Conservation (phyloP, 23 tunicate species). For the Ascidia mentula region DNA sequence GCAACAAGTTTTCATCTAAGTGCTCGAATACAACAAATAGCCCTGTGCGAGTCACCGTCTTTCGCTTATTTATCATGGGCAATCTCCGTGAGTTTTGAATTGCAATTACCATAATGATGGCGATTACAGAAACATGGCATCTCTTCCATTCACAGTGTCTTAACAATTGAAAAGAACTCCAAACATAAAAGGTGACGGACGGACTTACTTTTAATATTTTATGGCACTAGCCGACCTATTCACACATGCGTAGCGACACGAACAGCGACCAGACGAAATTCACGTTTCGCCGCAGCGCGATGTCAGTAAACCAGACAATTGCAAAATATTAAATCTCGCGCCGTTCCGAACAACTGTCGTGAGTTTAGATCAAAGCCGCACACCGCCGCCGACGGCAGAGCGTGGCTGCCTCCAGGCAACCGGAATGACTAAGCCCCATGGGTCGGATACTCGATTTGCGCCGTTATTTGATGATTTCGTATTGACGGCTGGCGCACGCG, state of each 20-base stretch:
- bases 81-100: too few relatives aligned
- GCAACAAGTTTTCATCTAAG: neutral
- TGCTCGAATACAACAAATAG: too few relatives aligned
- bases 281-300: neutral
- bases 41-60: too few relatives aligned
- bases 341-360: constrained; percentile 1
- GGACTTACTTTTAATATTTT: constrained; percentile 3
- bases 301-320: neutral
- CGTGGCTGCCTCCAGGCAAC: neutral
- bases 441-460: neutral
- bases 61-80: too few relatives aligned
- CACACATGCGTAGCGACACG: neutral
- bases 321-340: constrained; percentile 5
- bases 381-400: neutral
- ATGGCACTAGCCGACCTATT: neutral
- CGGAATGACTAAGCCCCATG: constrained; percentile 10
- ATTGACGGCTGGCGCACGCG: neutral
- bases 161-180: too few relatives aligned
- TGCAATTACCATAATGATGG: too few relatives aligned
- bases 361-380: neutral
- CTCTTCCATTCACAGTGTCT: too few relatives aligned
- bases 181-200: too few relatives aligned
- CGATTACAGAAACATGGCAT: too few relatives aligned
- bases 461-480: neutral
- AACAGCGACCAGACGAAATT: neutral